Base-by-base conservation (phyloP, 2,113 vertebrate genomes). In the Nibea coibor region DNA sequence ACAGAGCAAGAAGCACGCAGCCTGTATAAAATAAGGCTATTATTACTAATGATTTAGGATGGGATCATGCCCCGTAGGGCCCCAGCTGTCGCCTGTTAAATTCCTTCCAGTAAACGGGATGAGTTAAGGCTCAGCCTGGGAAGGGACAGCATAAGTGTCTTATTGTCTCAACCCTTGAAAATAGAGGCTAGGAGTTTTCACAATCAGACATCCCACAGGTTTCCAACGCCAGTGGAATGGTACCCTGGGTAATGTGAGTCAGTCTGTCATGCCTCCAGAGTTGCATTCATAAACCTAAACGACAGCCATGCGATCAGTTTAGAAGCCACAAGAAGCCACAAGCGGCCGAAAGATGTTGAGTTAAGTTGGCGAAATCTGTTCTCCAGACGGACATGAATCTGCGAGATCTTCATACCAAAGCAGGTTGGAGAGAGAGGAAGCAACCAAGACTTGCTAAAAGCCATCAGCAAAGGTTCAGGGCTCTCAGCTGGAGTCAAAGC, bases 1-100 rank as follows among this genome's bases (percentile, higher is more conserved):
- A 59, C 22, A 15, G 50, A 68, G 54, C 42, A 62, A 59, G 54
- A 65, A 84, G 76, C 1, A 4, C 28, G 73, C 51, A 43, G 73
- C 57, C 47, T 85, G 81, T 58, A 66, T 85, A 42, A 78, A 91
- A 74, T 43, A 45, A 72, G 62, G 47, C 66, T 70, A 64, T 87
- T 26, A 70, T 80, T 70, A n/a, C 86, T 91, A 90, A 93, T 93
- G 88, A 90, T 93, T 94, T 91, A 92, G 75, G 71, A 82, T 22
- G 76, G 90, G 80, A 80, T 86, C 65, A 59, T 65, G 76, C 75
- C 78, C 81, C 19, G 43, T 47, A 28, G 24, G 71, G 81, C 76
- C 22, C 42, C 93, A 94, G 93, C 94, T 95, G 94, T 91, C 88
- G 83, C 85, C 82, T 87, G 87, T 86, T 88, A 92, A 89, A 93